Evolutionary conservation across 2,113 vertebrate genomes (phyloP), one percentile per base, ranked within the genome.

Genomic region (Choloepus hoffmanni): DNA sequence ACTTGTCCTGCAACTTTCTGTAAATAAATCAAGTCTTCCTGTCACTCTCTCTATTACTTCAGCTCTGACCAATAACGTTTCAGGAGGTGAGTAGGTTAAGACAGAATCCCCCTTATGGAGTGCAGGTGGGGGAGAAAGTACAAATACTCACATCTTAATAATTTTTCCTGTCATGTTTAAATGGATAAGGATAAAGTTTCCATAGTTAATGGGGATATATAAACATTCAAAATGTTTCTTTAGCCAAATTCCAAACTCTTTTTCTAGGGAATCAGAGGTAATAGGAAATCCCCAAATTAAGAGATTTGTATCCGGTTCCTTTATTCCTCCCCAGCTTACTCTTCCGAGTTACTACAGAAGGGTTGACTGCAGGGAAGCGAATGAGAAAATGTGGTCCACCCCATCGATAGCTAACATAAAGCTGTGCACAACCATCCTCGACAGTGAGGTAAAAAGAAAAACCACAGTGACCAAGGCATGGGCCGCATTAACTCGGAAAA

Each of bases 201-300:
- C 50, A 28, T 7, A 60, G n/a, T 74, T 43, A 67, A 74, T 50
- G 11, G 36, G 23, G 68, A 72, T 84, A 70, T 7, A 7, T 19
- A 62, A 88, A 48, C 18, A 65, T 55, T 83, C n/a, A 26, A 53
- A 68, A 72, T 23, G 4, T 50, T 84, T 67, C 67, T 73, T 70
- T 70, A 74, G 68, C 58, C 30, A 73, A 94, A 84, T 63, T 65
- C 26, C 24, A 90, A 21, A 13, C 6, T 53, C 55, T 36, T 60
- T 93, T 63, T 85, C 58, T 90, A 63, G 40, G n/a, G 76, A 76
- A 77, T 45, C 53, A 90, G 40, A 76, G 28, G 33, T 48, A 62
- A 88, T 11, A 23, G 23, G 62, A 82, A 73, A 79, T 67, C 43
- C 62, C 40, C 33, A 60, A 43, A 53, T 9, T 15, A 7, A 43